phyloP scores from a whole-genome alignment of 30 jellyfish, hydroid and myxozoan species.

The Aurelia sp. region DNA sequence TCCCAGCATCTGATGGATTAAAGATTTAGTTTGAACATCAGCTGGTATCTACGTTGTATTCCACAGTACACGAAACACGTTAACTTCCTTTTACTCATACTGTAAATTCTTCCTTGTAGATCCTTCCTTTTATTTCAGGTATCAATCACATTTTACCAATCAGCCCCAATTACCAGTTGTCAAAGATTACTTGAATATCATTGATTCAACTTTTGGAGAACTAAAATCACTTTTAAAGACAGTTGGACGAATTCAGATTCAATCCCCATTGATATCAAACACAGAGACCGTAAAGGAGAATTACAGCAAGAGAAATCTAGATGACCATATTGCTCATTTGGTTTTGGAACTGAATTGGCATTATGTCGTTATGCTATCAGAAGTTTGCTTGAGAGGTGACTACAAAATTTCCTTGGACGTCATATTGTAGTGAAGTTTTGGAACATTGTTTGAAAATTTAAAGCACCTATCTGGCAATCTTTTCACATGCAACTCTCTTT shows the following conservation, averaged over 20 bases:
- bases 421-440: too few species aligned
- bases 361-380: conserved; percentile 6
- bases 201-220: background rate
- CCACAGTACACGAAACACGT: too few species aligned
- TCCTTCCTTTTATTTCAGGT: background rate
- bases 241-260: background rate
- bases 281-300: background rate
- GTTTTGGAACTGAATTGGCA: conserved; percentile 23
- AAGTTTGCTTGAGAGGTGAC: conserved; percentile 12
- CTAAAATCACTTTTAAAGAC: background rate
- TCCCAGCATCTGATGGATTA: too few species aligned
- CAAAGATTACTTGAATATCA: background rate
- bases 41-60: too few species aligned
- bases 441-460: too few species aligned
- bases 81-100: too few species aligned
- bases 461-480: too few species aligned
- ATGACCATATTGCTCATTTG: background rate
- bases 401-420: background rate
- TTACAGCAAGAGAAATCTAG: background rate
- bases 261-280: background rate
- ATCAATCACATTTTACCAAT: background rate
- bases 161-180: background rate
- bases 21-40: too few species aligned
- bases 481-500: too few species aligned
- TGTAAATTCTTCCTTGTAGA: too few species aligned